phyloP scores from a whole-genome alignment of 2,797 vertebrate genomes.

The Lateolabrax maculatus region DNA sequence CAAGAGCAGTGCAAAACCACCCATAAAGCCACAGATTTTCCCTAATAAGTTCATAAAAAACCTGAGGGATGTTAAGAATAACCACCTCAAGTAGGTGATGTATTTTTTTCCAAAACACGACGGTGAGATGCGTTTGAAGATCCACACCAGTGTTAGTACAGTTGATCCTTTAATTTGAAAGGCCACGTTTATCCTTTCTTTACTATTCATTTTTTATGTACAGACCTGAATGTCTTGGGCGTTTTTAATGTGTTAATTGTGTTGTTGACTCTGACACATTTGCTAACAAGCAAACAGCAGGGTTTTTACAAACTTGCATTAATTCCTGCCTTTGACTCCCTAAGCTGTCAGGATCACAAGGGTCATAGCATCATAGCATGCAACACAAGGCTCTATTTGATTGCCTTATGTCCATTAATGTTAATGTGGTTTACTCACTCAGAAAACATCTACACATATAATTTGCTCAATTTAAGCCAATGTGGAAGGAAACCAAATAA shows the following conservation, averaged over 20 bases:
- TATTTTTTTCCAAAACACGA: slow-evolving; percentile 68
- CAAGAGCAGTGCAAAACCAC: slow-evolving; percentile 56
- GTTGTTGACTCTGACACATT: slow-evolving; percentile 22
- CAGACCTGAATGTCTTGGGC: not conserved
- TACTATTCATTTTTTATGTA: slow-evolving; percentile 10
- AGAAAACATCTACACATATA: slow-evolving; percentile 47
- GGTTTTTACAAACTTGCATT: slow-evolving; percentile 26
- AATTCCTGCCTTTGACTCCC: slow-evolving; percentile 22
- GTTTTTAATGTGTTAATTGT: slow-evolving; percentile 14
- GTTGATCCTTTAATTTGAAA: slow-evolving; percentile 41
- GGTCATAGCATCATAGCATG: slow-evolving; percentile 31
- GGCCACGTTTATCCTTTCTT: not conserved
- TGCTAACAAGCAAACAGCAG: slow-evolving; percentile 10
- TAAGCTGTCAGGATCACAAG: slow-evolving; percentile 10
- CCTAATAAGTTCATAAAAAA: slow-evolving; percentile 76
- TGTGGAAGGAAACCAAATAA: slow-evolving; percentile 43
- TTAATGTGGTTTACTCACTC: slow-evolving; percentile 48
- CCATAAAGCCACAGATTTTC: slow-evolving; percentile 63
- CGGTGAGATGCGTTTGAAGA: slow-evolving; percentile 49
- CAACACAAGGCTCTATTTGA: slow-evolving; percentile 28
- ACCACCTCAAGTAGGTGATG: slow-evolving; percentile 68
- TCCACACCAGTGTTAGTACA: slow-evolving; percentile 27
- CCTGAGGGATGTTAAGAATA: slow-evolving; percentile 68
- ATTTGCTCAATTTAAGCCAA: slow-evolving; percentile 36
- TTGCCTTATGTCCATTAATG: slow-evolving; percentile 17